Conservation (phyloP, 2,113 vertebrate genomes). For the Ochotona princeps region DNA sequence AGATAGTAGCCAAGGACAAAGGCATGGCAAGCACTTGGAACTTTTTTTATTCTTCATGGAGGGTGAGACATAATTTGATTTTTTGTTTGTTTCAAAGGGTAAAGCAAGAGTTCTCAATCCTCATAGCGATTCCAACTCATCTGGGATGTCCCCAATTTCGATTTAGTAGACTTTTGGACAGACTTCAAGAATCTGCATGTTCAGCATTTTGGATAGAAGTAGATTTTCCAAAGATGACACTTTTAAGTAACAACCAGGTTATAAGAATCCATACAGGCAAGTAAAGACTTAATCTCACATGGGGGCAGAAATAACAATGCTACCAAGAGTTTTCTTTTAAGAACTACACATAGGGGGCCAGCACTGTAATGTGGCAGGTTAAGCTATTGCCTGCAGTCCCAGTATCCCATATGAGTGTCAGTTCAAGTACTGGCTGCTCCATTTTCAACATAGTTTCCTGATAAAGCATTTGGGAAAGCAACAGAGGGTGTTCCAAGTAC, state of each 20-base stretch:
- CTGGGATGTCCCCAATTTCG: neutral
- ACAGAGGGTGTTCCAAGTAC: too few relatives aligned
- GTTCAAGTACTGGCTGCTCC: too few relatives aligned
- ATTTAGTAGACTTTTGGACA: neutral
- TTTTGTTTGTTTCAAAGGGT: neutral
- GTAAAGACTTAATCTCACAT: neutral
- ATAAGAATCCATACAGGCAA: conserved; percentile 31
- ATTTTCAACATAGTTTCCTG: too few relatives aligned
- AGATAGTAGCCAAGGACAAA: neutral
- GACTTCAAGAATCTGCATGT: neutral
- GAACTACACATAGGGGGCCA: neutral
- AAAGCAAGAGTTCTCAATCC: neutral
- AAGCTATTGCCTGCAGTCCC: too few relatives aligned
- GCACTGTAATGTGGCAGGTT: neutral
- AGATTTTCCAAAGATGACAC: neutral
- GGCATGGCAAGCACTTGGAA: neutral
- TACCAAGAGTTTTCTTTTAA: neutral
- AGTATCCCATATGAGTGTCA: too few relatives aligned
- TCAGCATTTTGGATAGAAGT: conserved; percentile 9
- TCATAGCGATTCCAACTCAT: neutral
- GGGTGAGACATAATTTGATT: neutral
- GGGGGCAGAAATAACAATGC: neutral
- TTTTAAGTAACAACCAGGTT: neutral
- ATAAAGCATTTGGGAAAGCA: too few relatives aligned
- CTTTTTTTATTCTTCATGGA: neutral